phyloP scores from a whole-genome alignment of 2,797 vertebrate genomes.

The Cheirogaleus major region DNA sequence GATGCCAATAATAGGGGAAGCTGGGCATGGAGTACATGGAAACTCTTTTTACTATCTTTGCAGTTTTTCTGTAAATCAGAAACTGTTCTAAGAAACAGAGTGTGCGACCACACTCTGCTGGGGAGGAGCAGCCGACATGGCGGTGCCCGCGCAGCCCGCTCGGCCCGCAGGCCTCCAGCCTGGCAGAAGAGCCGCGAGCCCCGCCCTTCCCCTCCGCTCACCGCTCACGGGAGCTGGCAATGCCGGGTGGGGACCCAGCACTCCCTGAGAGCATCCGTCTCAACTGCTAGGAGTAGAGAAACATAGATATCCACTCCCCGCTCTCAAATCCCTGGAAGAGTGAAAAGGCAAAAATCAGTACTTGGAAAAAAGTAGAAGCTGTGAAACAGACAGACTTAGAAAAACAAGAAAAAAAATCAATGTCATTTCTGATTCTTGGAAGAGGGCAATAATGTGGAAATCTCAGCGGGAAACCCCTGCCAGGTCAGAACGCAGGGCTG shows the following conservation, averaged over 20 bases:
- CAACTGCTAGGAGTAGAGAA: background rate
- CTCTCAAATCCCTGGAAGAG: background rate
- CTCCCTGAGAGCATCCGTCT: background rate
- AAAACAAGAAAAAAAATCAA: background rate
- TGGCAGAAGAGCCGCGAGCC: fast-evolving
- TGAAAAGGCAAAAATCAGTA: background rate
- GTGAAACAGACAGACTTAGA: background rate
- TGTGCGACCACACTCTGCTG: background rate
- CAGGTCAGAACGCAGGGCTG: background rate
- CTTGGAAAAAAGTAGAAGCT: background rate
- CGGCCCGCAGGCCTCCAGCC: background rate
- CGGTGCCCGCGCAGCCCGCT: fast-evolving
- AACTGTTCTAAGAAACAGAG: background rate
- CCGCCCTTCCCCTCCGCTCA: too few relatives aligned
- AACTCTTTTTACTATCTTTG: background rate
- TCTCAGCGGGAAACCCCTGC: background rate
- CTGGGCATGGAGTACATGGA: too few relatives aligned
- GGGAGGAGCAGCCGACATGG: background rate
- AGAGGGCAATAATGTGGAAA: background rate
- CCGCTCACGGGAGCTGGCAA: background rate
- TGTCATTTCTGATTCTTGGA: background rate
- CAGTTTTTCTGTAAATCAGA: background rate
- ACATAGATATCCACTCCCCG: fast-evolving
- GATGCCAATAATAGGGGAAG: background rate
- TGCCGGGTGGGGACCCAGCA: background rate